phyloP scores from a whole-genome alignment of 2,888 invertebrate species.

The Polydrusus pterygomalis region DNA sequence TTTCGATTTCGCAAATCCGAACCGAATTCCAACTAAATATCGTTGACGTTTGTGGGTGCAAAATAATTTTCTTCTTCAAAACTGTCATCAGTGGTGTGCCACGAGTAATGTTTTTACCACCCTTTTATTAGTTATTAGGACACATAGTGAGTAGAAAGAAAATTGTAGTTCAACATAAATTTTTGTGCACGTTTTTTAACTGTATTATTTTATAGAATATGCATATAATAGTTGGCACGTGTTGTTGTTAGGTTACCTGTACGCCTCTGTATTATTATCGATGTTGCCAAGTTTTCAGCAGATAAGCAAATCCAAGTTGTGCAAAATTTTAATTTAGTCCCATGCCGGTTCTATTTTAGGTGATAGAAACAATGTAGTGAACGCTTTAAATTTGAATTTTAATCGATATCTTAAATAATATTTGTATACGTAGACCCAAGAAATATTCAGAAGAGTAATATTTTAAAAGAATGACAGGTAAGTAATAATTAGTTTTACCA shows the following conservation, averaged over 20 bases:
- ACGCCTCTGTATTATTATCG: constrained; percentile 33
- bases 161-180: background rate
- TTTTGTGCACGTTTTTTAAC: background rate
- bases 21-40: background rate
- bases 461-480: constrained; percentile 23
- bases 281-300: constrained; percentile 27
- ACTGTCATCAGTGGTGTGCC: constrained; percentile 32
- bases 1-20: constrained; percentile 16
- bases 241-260: constrained; percentile 34
- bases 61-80: constrained; percentile 28
- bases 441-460: constrained; percentile 3
- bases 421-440: background rate
- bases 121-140: constrained; percentile 1
- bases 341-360: constrained; percentile 4
- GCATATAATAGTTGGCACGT: constrained; percentile 25
- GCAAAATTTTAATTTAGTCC: constrained; percentile 19
- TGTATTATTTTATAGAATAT: constrained; percentile 8
- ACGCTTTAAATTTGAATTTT: background rate
- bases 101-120: constrained; percentile 21
- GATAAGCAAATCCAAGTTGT: constrained; percentile 5
- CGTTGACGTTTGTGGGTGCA: constrained; percentile 24
- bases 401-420: background rate
- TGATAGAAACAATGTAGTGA: constrained; percentile 17
- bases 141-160: constrained; percentile 12
- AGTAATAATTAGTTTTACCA: constrained; percentile 6